These are phyloP conservation scores for Panzeria rudis DNA, from an alignment of 2,888 invertebrate genomes.

Conservation along the genomic window DNA sequence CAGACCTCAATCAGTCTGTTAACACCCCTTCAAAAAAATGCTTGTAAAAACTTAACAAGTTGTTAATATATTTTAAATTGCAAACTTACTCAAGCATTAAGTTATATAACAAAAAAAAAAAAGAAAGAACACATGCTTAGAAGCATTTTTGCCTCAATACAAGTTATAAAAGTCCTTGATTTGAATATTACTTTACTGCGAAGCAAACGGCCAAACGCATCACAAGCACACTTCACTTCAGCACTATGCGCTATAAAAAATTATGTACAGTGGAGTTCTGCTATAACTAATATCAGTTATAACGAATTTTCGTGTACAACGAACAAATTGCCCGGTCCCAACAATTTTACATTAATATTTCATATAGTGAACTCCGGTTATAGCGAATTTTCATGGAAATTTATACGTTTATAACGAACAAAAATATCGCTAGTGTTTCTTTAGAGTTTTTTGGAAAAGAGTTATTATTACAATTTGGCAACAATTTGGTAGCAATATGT, in stretches of 20 bases:
- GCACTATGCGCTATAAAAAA: constrained; percentile 37
- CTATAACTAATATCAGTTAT: too few relatives aligned
- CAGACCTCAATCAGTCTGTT: background rate
- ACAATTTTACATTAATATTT: too few relatives aligned
- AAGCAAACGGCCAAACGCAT: constrained; percentile 12
- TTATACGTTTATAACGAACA: too few relatives aligned
- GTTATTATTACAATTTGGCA: too few relatives aligned
- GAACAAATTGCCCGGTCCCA: too few relatives aligned
- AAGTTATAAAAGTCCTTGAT: constrained; percentile 63
- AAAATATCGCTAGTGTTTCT: too few relatives aligned
- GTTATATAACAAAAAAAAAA: constrained; percentile 26
- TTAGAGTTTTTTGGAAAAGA: too few relatives aligned
- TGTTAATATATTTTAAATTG: constrained; percentile 17
- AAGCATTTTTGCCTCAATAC: constrained; percentile 11
- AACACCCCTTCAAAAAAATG: background rate
- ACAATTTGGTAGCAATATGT: too few relatives aligned
- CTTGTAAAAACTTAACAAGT: background rate
- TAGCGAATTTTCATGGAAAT: too few relatives aligned
- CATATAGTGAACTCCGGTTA: too few relatives aligned
- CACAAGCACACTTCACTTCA: background rate
- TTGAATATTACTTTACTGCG: constrained; percentile 66
- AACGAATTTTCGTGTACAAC: too few relatives aligned
- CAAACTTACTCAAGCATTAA: constrained; percentile 65
- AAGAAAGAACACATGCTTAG: constrained; percentile 17
- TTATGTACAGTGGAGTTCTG: too few relatives aligned